Evolutionary conservation across 2,797 vertebrate species (phyloP).

Genomic region (Fistularia tabacaria): DNA sequence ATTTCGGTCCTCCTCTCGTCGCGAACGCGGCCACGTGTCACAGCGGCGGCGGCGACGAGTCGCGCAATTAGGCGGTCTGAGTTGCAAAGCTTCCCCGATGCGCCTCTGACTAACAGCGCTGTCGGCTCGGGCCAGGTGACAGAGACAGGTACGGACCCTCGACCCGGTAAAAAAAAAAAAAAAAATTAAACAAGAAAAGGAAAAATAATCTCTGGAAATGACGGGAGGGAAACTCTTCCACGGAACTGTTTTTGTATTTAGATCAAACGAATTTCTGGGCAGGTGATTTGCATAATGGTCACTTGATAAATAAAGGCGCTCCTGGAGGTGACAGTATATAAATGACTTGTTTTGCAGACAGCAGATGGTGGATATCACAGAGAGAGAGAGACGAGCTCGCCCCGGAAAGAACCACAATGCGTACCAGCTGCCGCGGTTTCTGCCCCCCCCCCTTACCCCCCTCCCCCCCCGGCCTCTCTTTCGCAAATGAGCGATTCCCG

Average conservation of each 20-base stretch:
- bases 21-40: not conserved
- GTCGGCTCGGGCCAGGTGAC: constrained; percentile 41
- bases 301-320: constrained; percentile 82
- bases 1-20: constrained; percentile 19
- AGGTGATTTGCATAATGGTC: constrained; percentile 83
- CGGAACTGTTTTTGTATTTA: constrained; percentile 76
- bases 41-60: not conserved
- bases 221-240: constrained; percentile 66
- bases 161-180: constrained; percentile 24
- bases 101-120: constrained; percentile 33
- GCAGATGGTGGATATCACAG: constrained; percentile 90
- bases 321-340: constrained; percentile 82
- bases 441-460: constrained; percentile 68
- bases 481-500: constrained; percentile 74
- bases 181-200: constrained; percentile 30
- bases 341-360: constrained; percentile 89
- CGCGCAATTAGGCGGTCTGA: constrained; percentile 51
- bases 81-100: constrained; percentile 38
- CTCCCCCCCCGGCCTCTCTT: constrained; percentile 35
- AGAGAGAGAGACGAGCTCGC: constrained; percentile 77
- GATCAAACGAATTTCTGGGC: constrained; percentile 63
- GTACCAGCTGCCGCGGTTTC: constrained; percentile 86
- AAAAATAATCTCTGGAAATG: constrained; percentile 45
- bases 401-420: constrained; percentile 74
- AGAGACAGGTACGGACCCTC: constrained; percentile 37